Conservation (phyloP, 2,113 vertebrate genomes). For the Trematomus loennbergii region DNA sequence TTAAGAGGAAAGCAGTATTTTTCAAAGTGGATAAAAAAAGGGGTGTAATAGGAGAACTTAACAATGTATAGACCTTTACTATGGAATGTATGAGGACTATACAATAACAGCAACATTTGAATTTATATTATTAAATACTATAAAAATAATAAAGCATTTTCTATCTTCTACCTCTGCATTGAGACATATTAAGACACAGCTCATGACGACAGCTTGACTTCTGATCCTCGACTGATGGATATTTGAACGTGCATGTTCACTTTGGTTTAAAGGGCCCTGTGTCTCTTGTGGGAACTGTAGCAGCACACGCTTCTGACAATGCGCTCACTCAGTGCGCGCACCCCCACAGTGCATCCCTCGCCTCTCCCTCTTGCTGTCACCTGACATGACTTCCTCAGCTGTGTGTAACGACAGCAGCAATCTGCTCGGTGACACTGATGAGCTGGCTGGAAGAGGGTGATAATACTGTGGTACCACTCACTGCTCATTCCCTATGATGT, state of each 20-base stretch:
- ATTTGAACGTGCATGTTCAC: constrained; percentile 67
- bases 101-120: too few relatives aligned
- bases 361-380: constrained; percentile 66
- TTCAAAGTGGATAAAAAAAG: constrained; percentile 59
- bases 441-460: constrained; percentile 64
- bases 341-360: constrained; percentile 55
- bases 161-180: neutral
- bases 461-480: constrained; percentile 58
- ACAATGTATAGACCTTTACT: constrained; percentile 19
- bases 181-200: constrained; percentile 10
- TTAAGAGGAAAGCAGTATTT: constrained; percentile 70
- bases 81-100: neutral
- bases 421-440: constrained; percentile 78
- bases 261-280: constrained; percentile 65
- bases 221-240: constrained; percentile 68
- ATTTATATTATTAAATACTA: too few relatives aligned
- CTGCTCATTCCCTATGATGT: constrained; percentile 71
- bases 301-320: constrained; percentile 55
- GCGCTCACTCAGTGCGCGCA: constrained; percentile 36
- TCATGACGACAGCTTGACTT: constrained; percentile 40
- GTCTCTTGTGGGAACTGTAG: constrained; percentile 63
- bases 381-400: constrained; percentile 70
- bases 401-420: constrained; percentile 75
- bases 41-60: constrained; percentile 47
- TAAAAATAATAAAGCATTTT: too few relatives aligned